Conservation (phyloP, 2,113 vertebrate species). For the Physeter macrocephalus region DNA sequence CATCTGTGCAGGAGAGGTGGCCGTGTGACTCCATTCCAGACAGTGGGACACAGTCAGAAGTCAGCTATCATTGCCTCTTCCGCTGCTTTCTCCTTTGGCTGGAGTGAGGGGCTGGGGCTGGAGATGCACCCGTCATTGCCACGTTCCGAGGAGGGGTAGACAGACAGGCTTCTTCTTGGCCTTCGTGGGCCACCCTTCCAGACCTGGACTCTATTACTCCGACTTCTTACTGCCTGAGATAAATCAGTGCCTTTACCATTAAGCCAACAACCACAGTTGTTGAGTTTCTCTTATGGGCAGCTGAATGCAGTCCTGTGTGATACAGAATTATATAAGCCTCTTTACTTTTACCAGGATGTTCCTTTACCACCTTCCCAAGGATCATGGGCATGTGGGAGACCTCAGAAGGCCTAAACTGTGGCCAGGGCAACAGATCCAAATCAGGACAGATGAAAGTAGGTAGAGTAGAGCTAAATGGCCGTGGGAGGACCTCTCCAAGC, state of each 20-base stretch:
- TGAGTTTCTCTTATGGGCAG: not conserved
- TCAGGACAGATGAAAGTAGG: not conserved
- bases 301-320: not conserved
- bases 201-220: not conserved
- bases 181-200: not conserved
- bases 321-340: not conserved
- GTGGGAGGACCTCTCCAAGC: not conserved
- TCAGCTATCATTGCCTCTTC: not conserved
- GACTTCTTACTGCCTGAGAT: not conserved
- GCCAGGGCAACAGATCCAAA: not conserved
- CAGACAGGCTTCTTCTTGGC: not conserved
- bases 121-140: not conserved
- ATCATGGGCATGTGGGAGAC: not conserved
- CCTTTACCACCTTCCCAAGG: not conserved
- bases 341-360: not conserved
- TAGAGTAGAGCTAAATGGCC: not conserved
- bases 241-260: not conserved
- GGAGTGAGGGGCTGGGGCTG: not conserved
- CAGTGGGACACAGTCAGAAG: not conserved
- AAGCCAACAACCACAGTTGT: not conserved
- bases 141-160: not conserved
- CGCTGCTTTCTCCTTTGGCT: not conserved
- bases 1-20: not conserved
- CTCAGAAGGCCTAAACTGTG: not conserved
- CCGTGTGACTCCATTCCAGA: not conserved